Evolutionary conservation across 2,888 invertebrate genomes (phyloP).

Genomic region (Eupsilia transversa): DNA sequence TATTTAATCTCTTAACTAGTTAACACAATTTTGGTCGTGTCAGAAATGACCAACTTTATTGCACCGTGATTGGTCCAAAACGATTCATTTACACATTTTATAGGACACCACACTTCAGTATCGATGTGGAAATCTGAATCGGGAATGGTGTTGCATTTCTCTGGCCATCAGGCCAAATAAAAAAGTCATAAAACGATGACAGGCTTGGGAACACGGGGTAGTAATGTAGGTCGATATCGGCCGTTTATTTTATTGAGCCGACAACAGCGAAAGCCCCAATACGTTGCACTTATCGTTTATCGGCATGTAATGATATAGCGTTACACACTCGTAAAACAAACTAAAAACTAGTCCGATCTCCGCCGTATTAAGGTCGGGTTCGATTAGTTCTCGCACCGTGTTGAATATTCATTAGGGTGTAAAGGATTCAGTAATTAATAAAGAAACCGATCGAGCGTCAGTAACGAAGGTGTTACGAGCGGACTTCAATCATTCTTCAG

Average conservation of each 20-base stretch:
- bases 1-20: conserved; percentile 45
- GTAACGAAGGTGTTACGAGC: conserved; percentile 73
- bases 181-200: conserved; percentile 89
- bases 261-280: conserved; percentile 82
- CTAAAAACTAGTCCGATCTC: conserved; percentile 76
- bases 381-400: conserved; percentile 76
- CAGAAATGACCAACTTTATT: conserved; percentile 67
- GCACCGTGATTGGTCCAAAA: conserved; percentile 74
- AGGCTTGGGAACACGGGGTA: conserved; percentile 87
- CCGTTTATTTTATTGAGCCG: conserved; percentile 84
- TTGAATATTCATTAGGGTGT: conserved; percentile 84
- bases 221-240: conserved; percentile 85
- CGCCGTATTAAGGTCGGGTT: conserved; percentile 75
- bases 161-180: conserved; percentile 86
- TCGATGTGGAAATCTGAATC: conserved; percentile 83
- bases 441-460: conserved; percentile 79
- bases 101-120: conserved; percentile 78
- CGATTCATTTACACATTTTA: conserved; percentile 80
- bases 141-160: conserved; percentile 88
- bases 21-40: conserved; percentile 54
- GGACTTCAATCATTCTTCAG: conserved; percentile 71
- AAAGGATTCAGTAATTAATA: conserved; percentile 82
- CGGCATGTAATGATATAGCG: conserved; percentile 85
- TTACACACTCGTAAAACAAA: conserved; percentile 87
- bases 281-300: conserved; percentile 88